Conservation (phyloP, 1,140 invertebrate species). For the Atta texana region DNA sequence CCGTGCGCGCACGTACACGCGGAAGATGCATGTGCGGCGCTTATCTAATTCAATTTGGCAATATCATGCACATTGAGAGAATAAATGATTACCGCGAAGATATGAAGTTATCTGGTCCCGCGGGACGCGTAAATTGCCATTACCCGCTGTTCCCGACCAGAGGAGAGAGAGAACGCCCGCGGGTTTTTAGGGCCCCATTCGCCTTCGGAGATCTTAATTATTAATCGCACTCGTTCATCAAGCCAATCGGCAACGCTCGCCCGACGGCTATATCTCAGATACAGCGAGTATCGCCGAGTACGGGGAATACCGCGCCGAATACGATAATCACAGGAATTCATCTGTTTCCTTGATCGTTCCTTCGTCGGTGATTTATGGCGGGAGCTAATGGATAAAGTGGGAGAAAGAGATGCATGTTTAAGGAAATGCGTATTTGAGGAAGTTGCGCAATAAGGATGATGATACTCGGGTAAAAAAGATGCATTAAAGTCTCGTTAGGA, state of each 20-base stretch:
- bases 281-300: constrained; percentile 22
- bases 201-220: constrained; percentile 81
- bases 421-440: constrained; percentile 6
- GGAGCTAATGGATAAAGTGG: constrained; percentile 18
- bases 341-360: constrained; percentile 42
- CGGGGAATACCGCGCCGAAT: constrained; percentile 58
- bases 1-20: constrained; percentile 68
- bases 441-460: constrained; percentile 37
- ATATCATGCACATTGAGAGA: constrained; percentile 85
- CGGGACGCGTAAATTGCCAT: constrained; percentile 86
- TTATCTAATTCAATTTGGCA: constrained; percentile 87
- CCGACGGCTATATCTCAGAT: constrained; percentile 64
- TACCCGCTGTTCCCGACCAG: constrained; percentile 81
- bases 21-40: constrained; percentile 79
- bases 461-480: constrained; percentile 11
- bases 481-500: constrained; percentile 26
- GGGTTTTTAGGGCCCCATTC: constrained; percentile 77
- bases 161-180: constrained; percentile 67
- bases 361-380: constrained; percentile 45
- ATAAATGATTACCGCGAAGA: constrained; percentile 86
- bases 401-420: constrained; percentile 30
- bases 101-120: constrained; percentile 86
- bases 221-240: constrained; percentile 80
- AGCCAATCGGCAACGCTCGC: constrained; percentile 67
- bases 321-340: constrained; percentile 49